These are phyloP conservation scores for Synergus itoensis DNA, from an alignment of 2,888 invertebrate species.

Conservation along the genomic window DNA sequence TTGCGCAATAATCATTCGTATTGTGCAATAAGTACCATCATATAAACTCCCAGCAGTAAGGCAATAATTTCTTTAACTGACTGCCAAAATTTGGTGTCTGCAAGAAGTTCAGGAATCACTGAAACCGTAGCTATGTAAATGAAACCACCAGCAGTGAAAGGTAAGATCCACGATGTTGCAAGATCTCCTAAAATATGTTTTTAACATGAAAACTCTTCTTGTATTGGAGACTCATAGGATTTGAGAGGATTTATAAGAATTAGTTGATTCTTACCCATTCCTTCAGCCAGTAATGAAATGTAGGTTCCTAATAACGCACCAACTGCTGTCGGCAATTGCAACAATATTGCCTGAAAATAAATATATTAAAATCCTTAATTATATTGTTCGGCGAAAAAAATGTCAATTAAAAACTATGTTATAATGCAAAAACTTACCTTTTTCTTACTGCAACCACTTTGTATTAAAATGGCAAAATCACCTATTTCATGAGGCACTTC, in stretches of 20 bases:
- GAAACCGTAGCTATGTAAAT: constrained; percentile 99
- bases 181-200: constrained; percentile 80
- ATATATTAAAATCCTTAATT: neutral
- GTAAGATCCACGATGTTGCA: constrained; percentile 93
- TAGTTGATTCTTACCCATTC: constrained; percentile 77
- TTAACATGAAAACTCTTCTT: constrained; percentile 24
- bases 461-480: constrained; percentile 98
- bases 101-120: constrained; percentile 97
- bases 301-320: constrained; percentile 96
- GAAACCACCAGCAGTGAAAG: constrained; percentile 99
- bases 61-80: constrained; percentile 95
- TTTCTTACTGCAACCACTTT: constrained; percentile 95
- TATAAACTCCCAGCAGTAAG: constrained; percentile 91
- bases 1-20: constrained; percentile 80
- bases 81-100: constrained; percentile 91
- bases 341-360: constrained; percentile 87
- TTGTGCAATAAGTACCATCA: constrained; percentile 97
- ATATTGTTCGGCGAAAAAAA: constrained; percentile 14
- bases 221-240: constrained; percentile 10
- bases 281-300: constrained; percentile 91
- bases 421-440: constrained; percentile 80
- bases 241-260: constrained; percentile 30
- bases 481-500: constrained; percentile 99
- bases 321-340: constrained; percentile 95
- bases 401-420: constrained; percentile 42